phyloP scores from a whole-genome alignment of 2,113 vertebrate species.

The Tringa solitaria region DNA sequence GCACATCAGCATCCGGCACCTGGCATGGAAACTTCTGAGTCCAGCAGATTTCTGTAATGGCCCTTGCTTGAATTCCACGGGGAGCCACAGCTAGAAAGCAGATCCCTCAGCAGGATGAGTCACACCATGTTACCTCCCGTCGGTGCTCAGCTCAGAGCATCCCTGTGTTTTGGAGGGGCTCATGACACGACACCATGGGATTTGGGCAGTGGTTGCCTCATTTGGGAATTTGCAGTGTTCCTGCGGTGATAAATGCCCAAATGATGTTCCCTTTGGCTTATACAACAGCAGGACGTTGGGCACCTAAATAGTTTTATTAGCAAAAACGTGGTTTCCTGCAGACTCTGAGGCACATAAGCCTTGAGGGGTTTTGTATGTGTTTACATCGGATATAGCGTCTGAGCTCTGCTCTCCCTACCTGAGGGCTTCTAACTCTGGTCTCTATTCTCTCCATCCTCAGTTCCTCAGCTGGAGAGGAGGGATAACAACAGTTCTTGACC shows the following conservation, averaged over 20 bases:
- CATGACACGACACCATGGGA: background rate
- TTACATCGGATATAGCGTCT: background rate
- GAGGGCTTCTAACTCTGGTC: background rate
- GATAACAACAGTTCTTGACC: background rate
- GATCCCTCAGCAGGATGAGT: background rate
- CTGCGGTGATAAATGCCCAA: background rate
- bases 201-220: background rate
- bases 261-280: conserved; percentile 1
- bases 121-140: background rate
- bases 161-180: background rate
- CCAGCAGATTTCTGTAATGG: background rate
- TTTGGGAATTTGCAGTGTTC: background rate
- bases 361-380: background rate
- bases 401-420: background rate
- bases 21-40: background rate
- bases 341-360: background rate
- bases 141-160: background rate
- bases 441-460: background rate
- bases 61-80: background rate
- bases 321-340: background rate
- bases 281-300: background rate
- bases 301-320: background rate
- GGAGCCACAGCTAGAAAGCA: background rate
- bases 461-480: background rate
- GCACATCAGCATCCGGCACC: accelerated